phyloP scores from a whole-genome alignment of 2,113 vertebrate genomes.

The Pyxicephalus adspersus region DNA sequence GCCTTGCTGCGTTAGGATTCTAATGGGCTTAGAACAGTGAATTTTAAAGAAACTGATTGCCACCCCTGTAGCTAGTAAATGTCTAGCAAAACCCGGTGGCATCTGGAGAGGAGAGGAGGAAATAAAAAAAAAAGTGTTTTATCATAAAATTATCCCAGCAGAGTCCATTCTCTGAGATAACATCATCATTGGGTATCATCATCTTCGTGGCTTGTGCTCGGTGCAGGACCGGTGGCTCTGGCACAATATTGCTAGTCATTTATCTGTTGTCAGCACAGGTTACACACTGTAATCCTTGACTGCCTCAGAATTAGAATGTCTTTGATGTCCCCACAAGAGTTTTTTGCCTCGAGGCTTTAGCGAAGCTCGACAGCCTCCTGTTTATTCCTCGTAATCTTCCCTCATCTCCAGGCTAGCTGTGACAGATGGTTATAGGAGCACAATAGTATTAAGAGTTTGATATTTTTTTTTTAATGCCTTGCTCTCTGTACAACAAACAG shows the following conservation, averaged over 20 bases:
- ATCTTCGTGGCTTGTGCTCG: slow-evolving; percentile 82
- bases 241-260: slow-evolving; percentile 91
- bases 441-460: slow-evolving; percentile 99
- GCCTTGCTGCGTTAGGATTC: slow-evolving; percentile 90
- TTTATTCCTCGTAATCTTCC: slow-evolving; percentile 99
- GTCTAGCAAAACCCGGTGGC: slow-evolving; percentile 92
- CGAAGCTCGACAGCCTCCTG: slow-evolving; percentile 90
- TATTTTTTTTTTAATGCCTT: slow-evolving; percentile 78
- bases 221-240: slow-evolving; percentile 84
- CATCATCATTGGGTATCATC: slow-evolving; percentile 79
- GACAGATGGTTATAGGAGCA: slow-evolving; percentile 99
- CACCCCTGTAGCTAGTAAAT: slow-evolving; percentile 93
- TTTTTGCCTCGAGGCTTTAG: slow-evolving; percentile 94
- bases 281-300: slow-evolving; percentile 98
- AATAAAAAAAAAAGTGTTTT: slow-evolving; percentile 74
- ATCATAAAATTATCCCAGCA: slow-evolving; percentile 84
- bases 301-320: slow-evolving; percentile 96
- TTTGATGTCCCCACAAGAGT: slow-evolving; percentile 92
- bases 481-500: slow-evolving; percentile 93
- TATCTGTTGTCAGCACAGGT: slow-evolving; percentile 94
- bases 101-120: slow-evolving; percentile 68
- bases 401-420: slow-evolving; percentile 98
- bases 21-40: slow-evolving; percentile 88
- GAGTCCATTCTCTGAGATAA: slow-evolving; percentile 85
- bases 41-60: slow-evolving; percentile 88